Percentiles rank a stretch among this genome's conserved stretches.
Conservation (phyloP, 2,797 vertebrate species). For the Cephalopachus bancanus region DNA sequence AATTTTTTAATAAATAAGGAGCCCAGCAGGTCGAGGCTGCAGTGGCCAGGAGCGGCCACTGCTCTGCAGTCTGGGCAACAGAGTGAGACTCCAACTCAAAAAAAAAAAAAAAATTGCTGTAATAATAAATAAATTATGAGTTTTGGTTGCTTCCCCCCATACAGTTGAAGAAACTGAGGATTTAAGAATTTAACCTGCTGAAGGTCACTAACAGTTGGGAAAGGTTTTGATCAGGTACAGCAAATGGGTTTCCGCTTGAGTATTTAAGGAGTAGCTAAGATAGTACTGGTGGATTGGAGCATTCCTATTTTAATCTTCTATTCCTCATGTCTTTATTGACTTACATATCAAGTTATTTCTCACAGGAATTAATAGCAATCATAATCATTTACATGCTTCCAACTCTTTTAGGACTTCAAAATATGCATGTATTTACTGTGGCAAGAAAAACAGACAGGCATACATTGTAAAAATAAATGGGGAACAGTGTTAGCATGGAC, state of each 20-base stretch:
- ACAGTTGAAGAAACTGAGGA: neutral
- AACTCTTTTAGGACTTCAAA: neutral
- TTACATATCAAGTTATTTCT: neutral
- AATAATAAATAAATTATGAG: too few relatives aligned
- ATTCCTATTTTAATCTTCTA: neutral
- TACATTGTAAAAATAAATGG: neutral
- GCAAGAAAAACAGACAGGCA: neutral
- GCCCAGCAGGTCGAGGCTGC: too few relatives aligned
- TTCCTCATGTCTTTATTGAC: neutral
- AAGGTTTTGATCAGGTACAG: neutral
- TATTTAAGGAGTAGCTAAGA: neutral
- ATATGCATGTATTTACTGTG: neutral
- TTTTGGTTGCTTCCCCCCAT: too few relatives aligned
- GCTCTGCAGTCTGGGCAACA: too few relatives aligned
- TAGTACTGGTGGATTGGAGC: neutral
- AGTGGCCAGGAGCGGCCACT: too few relatives aligned
- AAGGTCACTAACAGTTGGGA: neutral
- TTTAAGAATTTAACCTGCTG: neutral
- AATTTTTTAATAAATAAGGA: too few relatives aligned
- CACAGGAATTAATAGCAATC: neutral
- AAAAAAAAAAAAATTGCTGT: too few relatives aligned
- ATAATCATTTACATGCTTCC: neutral
- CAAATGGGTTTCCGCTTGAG: neutral
- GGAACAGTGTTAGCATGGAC: rapidly evolving
- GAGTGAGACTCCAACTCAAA: too few relatives aligned